Evolutionary conservation across 1,140 invertebrate species (phyloP), one percentile per base, ranked within the genome.

Genomic region (Aphelenchoides avenae): DNA sequence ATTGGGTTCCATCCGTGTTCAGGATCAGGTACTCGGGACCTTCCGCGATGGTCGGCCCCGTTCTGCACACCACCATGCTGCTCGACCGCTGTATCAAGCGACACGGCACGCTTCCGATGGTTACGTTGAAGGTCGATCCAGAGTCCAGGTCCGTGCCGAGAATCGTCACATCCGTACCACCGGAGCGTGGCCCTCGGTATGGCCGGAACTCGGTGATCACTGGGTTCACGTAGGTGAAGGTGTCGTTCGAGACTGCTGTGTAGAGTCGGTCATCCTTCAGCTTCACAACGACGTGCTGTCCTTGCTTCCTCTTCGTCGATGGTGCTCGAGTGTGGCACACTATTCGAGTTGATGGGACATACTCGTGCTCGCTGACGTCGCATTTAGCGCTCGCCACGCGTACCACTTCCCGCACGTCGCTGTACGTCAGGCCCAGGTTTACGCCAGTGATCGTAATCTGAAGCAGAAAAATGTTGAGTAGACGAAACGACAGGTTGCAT

Each of bases 391-490:
- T 86, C 0, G 90, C 91, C 68, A 96, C 92, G 5, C 85, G 84
- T 49, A 96, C 88, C 81, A 89, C 90, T 15, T 88, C 88, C 31
- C 84, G 81, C 0, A 98, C 89, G 79, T 97, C 91, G 65, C 87
- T 85, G 69, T 87, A 85, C 61, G 85, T 86, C 42, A 92, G 82
- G 0, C 93, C 94, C 27, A 98, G 83, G 81, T 98, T 96, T 71
- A 89, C 88, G 5, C 94, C 94, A 81, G 88, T 88, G 52, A 98
- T 95, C 1, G 91, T 95, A 0, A 98, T 85, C 30, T 90, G 78
- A 18, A 65, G 39, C 18, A 46, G 33, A 46, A 18, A 46, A 3
- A 24, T 24, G 9, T 43, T 43, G 30, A 43, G 9, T 18, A 24
- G 15, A 7, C 30, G 7, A 18, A 7, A 9, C 7, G 9, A 9